A percentile compares a stretch with the other conserved stretches of the same genome.
phyloP scores from a whole-genome alignment of 2,888 invertebrate genomes.

The Liodrosophila aerea region DNA sequence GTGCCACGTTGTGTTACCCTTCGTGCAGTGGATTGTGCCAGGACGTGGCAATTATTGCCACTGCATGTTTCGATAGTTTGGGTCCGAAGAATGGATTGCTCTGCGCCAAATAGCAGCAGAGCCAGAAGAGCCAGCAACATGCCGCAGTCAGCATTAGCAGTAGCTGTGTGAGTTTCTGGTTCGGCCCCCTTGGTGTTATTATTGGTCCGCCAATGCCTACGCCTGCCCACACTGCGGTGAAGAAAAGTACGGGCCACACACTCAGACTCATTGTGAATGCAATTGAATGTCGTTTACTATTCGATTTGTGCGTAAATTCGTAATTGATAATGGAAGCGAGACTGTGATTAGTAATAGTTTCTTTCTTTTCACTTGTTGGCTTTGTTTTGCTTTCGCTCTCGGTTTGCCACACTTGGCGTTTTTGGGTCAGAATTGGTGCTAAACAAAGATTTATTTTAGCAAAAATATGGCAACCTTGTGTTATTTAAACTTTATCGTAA shows the following conservation, averaged over 20 bases:
- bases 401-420: too few species aligned
- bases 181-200: slow-evolving; percentile 94
- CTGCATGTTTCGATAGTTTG: slow-evolving; percentile 87
- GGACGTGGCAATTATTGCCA: slow-evolving; percentile 90
- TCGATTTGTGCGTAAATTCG: slow-evolving; percentile 11
- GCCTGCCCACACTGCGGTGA: slow-evolving; percentile 92
- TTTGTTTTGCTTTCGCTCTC: slow-evolving; percentile 35
- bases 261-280: slow-evolving; percentile 87
- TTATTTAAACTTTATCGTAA: too few species aligned
- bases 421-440: too few species aligned
- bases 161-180: slow-evolving; percentile 94
- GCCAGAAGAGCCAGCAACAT: slow-evolving; percentile 95
- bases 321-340: not conserved
- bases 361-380: slow-evolving; percentile 42
- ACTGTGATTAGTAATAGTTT: not conserved
- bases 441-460: too few species aligned
- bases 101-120: slow-evolving; percentile 95
- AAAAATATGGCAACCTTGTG: too few species aligned
- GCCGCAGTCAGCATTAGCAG: slow-evolving; percentile 92
- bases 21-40: slow-evolving; percentile 84
- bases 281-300: too few species aligned
- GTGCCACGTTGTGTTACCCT: slow-evolving; percentile 2
- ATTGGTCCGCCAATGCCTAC: slow-evolving; percentile 94
- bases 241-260: slow-evolving; percentile 89
- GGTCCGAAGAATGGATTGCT: slow-evolving; percentile 96